Conservation (phyloP, 2,113 vertebrate species). For the Podilymbus podiceps region DNA sequence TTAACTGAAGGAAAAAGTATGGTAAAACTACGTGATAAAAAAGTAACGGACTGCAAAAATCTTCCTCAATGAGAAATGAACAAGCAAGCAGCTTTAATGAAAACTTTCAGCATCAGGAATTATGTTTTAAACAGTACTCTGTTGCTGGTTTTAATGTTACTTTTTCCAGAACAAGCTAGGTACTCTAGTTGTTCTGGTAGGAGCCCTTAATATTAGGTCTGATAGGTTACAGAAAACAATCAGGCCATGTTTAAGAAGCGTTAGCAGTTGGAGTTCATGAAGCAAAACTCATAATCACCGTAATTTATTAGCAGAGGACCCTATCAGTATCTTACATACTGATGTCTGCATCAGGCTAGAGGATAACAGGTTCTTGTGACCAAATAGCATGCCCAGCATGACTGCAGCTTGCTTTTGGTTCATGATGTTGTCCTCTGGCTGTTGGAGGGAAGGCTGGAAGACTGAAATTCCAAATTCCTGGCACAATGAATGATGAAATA, state of each 20-base stretch:
- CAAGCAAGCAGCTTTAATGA: not conserved
- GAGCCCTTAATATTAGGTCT: not conserved
- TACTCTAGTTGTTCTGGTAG: not conserved
- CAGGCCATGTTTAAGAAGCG: not conserved
- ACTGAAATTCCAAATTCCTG: not conserved
- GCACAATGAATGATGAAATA: not conserved
- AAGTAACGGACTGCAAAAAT: not conserved
- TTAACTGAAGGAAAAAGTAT: not conserved
- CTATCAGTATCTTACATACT: not conserved
- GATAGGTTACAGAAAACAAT: not conserved
- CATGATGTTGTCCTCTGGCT: not conserved
- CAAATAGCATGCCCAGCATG: not conserved
- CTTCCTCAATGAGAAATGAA: not conserved
- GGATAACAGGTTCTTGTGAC: not conserved
- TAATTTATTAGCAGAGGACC: not conserved
- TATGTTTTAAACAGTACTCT: not conserved
- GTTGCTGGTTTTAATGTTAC: not conserved
- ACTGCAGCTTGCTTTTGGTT: not conserved
- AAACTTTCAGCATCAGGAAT: not conserved
- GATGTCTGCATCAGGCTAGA: not conserved
- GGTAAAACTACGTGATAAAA: not conserved
- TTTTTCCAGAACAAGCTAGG: not conserved
- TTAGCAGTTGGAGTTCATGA: not conserved
- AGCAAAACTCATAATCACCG: not conserved
- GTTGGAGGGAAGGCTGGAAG: not conserved